phyloP scores from a whole-genome alignment of 2,113 vertebrate species.

The Eubucco bourcierii region DNA sequence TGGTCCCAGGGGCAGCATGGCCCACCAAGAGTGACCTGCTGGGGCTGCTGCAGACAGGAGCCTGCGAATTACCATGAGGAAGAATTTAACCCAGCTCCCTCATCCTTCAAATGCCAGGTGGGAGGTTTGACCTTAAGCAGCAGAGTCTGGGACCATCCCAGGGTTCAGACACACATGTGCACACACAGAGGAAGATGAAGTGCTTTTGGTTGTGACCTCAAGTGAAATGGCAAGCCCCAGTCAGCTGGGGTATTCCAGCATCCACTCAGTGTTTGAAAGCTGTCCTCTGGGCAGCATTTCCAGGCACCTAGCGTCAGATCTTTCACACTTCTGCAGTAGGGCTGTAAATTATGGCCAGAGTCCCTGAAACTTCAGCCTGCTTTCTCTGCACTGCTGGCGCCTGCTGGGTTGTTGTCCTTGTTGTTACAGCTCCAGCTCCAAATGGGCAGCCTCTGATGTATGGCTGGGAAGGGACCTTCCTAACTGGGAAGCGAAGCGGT shows the following conservation, averaged over 20 bases:
- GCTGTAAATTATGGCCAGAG: conserved; percentile 31
- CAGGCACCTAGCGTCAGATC: neutral
- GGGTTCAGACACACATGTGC: neutral
- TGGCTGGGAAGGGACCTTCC: conserved; percentile 28
- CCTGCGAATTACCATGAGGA: neutral
- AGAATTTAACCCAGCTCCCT: neutral
- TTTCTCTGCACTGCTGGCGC: neutral
- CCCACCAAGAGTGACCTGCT: fast-evolving
- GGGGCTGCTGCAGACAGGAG: neutral
- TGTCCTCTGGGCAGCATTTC: conserved; percentile 50
- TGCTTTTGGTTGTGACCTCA: conserved; percentile 4
- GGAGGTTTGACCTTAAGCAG: conserved; percentile 41
- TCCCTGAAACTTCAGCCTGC: neutral
- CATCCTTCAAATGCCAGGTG: neutral
- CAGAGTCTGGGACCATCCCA: neutral
- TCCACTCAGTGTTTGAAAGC: neutral
- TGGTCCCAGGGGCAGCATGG: neutral
- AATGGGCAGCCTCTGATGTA: conserved; percentile 30
- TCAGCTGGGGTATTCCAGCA: neutral
- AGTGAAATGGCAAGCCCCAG: neutral
- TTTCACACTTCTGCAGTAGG: conserved; percentile 46
- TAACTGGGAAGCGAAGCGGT: neutral
- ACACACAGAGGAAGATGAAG: neutral
- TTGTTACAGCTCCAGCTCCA: conserved; percentile 24
- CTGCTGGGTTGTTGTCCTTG: conserved; percentile 52